Evolutionary conservation across 2,888 invertebrate genomes (phyloP).

Genomic region (Sphecodes monilicornis): DNA sequence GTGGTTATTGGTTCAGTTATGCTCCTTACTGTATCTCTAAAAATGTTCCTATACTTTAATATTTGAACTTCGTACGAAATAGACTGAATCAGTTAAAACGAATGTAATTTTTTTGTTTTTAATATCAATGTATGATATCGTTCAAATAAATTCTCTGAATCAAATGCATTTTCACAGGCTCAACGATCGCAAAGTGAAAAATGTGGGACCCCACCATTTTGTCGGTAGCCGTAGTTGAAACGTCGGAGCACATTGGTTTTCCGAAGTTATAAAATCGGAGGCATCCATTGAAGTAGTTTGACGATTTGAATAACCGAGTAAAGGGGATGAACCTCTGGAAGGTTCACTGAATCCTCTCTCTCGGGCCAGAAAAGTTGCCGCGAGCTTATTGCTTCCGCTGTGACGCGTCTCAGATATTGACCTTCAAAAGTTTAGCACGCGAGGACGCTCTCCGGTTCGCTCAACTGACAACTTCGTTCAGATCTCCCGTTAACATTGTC

Average conservation of each 20-base stretch:
- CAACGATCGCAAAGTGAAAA: neutral
- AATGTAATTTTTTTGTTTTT: too few species aligned
- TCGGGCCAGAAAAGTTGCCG: neutral
- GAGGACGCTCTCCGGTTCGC: too few species aligned
- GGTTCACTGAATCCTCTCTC: slow-evolving; percentile 18
- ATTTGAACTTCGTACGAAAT: too few species aligned
- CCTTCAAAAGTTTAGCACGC: neutral
- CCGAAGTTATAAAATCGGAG: slow-evolving; percentile 1
- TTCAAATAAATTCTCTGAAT: neutral
- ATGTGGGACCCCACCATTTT: neutral
- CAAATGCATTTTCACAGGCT: neutral
- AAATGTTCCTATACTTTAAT: too few species aligned
- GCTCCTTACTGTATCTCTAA: too few species aligned
- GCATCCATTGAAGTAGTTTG: neutral
- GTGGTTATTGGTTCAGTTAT: too few species aligned
- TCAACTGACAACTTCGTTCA: neutral
- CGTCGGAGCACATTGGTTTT: neutral
- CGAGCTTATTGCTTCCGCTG: neutral
- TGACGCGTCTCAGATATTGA: neutral
- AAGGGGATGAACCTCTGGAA: slow-evolving; percentile 10
- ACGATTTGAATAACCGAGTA: slow-evolving; percentile 25
- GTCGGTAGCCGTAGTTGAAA: neutral
- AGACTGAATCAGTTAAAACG: too few species aligned
- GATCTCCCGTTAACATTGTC: neutral
- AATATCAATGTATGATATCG: neutral